Evolutionary conservation across 2,797 vertebrate genomes (phyloP).

Genomic region (Vespertilio murinus): DNA sequence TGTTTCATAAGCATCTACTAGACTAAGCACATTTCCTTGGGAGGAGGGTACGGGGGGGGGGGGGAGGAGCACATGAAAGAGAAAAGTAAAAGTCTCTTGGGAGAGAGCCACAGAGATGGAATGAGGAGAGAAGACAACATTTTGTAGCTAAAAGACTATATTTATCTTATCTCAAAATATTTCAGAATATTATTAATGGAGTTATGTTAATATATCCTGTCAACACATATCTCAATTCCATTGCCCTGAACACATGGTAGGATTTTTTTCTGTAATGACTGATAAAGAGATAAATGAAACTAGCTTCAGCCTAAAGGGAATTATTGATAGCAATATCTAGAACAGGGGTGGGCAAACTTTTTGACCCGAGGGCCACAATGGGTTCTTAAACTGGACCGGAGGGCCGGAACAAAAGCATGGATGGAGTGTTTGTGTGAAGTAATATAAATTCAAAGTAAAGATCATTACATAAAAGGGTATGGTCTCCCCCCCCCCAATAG

Average conservation of each 20-base stretch:
- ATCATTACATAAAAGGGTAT: too few species aligned
- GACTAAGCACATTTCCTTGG: background rate
- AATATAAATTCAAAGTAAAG: too few species aligned
- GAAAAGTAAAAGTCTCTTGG: background rate
- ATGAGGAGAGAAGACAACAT: background rate
- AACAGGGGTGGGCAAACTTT: too few species aligned
- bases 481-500: too few species aligned
- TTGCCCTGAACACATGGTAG: background rate
- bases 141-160: background rate
- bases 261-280: background rate
- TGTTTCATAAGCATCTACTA: background rate
- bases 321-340: background rate
- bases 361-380: too few species aligned
- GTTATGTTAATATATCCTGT: background rate
- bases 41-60: background rate
- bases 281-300: background rate
- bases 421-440: too few species aligned
- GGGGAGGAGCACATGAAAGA: background rate
- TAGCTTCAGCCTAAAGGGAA: background rate
- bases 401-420: too few species aligned
- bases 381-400: too few species aligned
- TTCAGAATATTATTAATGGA: slow-evolving; percentile 6
- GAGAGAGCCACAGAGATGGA: background rate
- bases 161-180: background rate
- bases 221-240: background rate